Percentiles rank a stretch among this genome's conserved stretches.
These are phyloP conservation scores for Poecilus cupreus DNA, from an alignment of 2,888 invertebrate genomes.

Conservation along the genomic window DNA sequence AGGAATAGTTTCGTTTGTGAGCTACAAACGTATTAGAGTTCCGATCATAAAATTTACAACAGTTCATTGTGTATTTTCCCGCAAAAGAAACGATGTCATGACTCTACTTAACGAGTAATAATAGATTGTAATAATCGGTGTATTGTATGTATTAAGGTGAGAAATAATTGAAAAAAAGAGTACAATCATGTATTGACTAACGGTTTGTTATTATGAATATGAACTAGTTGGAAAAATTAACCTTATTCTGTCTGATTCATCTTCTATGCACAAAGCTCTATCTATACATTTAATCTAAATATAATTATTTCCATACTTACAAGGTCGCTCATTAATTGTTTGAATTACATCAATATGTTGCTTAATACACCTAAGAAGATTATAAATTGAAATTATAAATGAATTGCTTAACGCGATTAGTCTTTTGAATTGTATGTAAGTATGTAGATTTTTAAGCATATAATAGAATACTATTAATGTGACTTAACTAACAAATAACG, in stretches of 20 bases:
- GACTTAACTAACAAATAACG: too few relatives aligned
- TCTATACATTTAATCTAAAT: too few relatives aligned
- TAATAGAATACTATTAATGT: too few relatives aligned
- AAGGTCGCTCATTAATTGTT: neutral
- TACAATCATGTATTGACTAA: neutral
- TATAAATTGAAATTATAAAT: neutral
- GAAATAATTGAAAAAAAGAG: neutral
- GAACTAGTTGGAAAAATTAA: neutral
- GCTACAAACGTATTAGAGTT: too few relatives aligned
- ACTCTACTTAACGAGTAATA: neutral
- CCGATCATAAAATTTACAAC: too few relatives aligned
- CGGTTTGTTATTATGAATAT: neutral
- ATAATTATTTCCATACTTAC: neutral
- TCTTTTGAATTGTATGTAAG: too few relatives aligned
- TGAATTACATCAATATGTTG: neutral
- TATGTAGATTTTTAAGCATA: too few relatives aligned
- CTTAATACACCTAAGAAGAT: neutral
- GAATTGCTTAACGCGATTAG: too few relatives aligned
- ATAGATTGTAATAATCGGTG: neutral
- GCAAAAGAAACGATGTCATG: conserved; percentile 16
- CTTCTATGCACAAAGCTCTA: neutral
- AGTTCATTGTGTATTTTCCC: too few relatives aligned
- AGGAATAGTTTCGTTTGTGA: too few relatives aligned
- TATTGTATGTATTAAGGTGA: conserved; percentile 23
- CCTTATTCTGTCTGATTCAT: too few relatives aligned